A percentile compares a stretch with the other conserved stretches of the same genome.
Conservation (phyloP, 2,888 invertebrate genomes). For the Drosophila paucipuncta region DNA sequence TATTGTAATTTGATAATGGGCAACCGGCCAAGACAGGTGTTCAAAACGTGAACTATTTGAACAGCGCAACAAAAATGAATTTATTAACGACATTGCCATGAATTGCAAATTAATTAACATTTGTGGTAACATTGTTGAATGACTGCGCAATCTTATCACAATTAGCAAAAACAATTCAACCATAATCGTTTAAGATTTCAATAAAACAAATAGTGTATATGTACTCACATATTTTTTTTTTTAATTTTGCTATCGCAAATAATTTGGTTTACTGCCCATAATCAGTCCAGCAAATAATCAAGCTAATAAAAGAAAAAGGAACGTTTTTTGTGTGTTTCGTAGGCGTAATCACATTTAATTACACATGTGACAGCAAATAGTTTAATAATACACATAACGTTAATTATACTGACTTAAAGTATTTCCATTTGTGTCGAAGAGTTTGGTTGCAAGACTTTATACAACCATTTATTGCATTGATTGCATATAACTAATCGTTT, state of each 20-base stretch:
- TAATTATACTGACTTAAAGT: constrained; percentile 3
- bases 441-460: constrained; percentile 2
- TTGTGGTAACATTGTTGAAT: not conserved
- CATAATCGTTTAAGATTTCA: not conserved
- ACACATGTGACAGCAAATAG: constrained; percentile 7
- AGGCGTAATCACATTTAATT: constrained; percentile 7
- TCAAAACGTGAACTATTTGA: not conserved
- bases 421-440: not conserved
- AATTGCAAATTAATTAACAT: not conserved
- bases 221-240: not conserved
- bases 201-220: not conserved
- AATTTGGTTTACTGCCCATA: constrained; percentile 9
- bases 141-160: not conserved
- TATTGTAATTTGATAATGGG: not conserved
- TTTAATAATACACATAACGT: constrained; percentile 5
- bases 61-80: not conserved
- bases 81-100: not conserved
- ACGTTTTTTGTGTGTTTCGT: constrained; percentile 1
- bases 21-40: not conserved
- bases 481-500: constrained; percentile 9
- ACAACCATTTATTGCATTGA: constrained; percentile 7
- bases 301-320: not conserved
- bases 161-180: not conserved
- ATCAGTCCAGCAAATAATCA: not conserved
- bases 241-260: not conserved